Base-by-base conservation (phyloP, 2,888 invertebrate genomes). In the Molanna angustata region DNA sequence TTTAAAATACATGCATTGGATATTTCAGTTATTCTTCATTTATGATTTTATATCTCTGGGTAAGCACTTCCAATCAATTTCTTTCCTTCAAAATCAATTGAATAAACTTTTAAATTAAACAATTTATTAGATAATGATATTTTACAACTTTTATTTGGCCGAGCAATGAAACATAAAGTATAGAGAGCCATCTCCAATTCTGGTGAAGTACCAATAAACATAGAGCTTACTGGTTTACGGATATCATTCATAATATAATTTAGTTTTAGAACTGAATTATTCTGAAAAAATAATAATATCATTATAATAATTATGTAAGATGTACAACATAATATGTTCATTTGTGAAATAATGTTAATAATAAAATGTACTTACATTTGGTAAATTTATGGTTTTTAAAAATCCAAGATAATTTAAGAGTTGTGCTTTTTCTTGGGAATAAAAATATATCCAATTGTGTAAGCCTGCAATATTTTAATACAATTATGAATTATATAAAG, bases 161-260 rank as follows among this genome's bases (percentile, higher is more conserved):
- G 80, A 11, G 87, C 73, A 35, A 89, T 74, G 67, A 89, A 93
- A 66, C 95, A 96, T 3, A 93, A 79, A 0, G 94, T 90, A 68
- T 93, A 94, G 2, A 95, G 69, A 0, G 94, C 90, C 72, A 96
- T 80, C 70, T 95, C 95, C 59, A 94, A 75, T 71, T 95, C 95
- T 0, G 95, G 95, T 47, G 92, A 91, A 1, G 90, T 90, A 19
- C 91, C 91, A 57, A 92, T 76, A 63, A 92, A 90, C 75, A 91
- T 79, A 0, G 82, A 79, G 46, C 85, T 85, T 0, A 88, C 87
- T 0, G 90, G 89, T 65, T 92, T 92, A 57, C 84, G 83, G 1
- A 80, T 70, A 1, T 82, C 82, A 64, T 84, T 80, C 67, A 86
- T 86, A 49, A 78, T 82, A 56, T 88, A 83, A 58, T 88, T 87